Evolutionary conservation across 1,140 invertebrate species (phyloP), one percentile per base, ranked within the genome.

Genomic region (Nymphalis io): DNA sequence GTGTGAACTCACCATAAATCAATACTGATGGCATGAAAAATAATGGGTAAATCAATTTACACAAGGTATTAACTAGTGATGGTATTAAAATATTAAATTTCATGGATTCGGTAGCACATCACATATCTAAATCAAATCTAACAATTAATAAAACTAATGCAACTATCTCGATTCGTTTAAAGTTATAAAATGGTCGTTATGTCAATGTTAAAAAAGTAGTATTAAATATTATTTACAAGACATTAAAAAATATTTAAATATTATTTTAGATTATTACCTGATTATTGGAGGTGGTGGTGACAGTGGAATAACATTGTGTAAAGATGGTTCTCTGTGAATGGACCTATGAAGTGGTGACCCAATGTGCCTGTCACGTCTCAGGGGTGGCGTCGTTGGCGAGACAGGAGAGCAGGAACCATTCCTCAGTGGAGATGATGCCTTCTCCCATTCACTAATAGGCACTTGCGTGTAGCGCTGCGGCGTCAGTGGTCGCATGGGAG

Each of bases 381-480:
- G 84, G 5, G 92, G 93, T 13, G 93, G 93, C 0, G 94, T 95
- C 0, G 93, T 92, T 0, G 94, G 93, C 0, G 94, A 95, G 42
- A 94, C 93, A 3, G 93, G 94, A 42, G 92, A 95, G 39, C 90
- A 91, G 0, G 92, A 92, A 58, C 93, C 85, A 81, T 93, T 91
- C 61, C 84, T 82, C 21, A 92, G 74, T 0, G 92, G 87, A 57
- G 89, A 92, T 46, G 79, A 91, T 10, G 80, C 79, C 72, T 92
- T 91, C 76, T 92, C 87, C 90, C 90, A 92, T 70, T 91, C 87
- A 78, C 90, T 84, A 59, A 93, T 67, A 75, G 92, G 85, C 80
- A 92, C 78, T 74, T 85, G 75, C 44, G 87, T 78, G 77, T 92
- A 88, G 27, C 80, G 79, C 72, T 83, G 80, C 27, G 78, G 75